Conservation (phyloP, 2,797 vertebrate species). For the Sebastiscus tertius region DNA sequence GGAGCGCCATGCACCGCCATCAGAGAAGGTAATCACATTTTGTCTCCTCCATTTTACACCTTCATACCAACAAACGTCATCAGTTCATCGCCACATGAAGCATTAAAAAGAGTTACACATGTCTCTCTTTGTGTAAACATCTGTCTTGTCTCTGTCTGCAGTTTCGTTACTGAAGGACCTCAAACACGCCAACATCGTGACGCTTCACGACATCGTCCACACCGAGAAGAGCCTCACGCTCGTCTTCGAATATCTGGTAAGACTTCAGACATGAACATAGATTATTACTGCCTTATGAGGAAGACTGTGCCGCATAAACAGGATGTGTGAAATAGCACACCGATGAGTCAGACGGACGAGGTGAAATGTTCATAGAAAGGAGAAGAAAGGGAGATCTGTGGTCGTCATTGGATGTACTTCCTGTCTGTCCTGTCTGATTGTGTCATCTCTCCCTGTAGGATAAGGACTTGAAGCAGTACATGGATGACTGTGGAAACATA, state of each 20-base stretch:
- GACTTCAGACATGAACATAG: slow-evolving; percentile 22
- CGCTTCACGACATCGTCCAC: slow-evolving; percentile 97
- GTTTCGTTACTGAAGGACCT: slow-evolving; percentile 98
- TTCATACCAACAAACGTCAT: neutral
- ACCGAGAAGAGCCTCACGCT: slow-evolving; percentile 99
- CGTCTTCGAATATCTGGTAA: slow-evolving; percentile 98
- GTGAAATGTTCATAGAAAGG: neutral
- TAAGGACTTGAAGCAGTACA: slow-evolving; percentile 99
- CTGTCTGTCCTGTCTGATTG: slow-evolving; percentile 17
- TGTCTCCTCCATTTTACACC: neutral
- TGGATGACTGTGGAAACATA: slow-evolving; percentile 99
- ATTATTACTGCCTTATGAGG: neutral
- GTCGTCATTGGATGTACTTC: neutral
- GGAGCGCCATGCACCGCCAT: slow-evolving; percentile 98
- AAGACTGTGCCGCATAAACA: neutral
- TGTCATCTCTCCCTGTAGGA: slow-evolving; percentile 82
- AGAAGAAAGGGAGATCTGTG: neutral
- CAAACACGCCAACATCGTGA: slow-evolving; percentile 99
- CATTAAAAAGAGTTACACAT: neutral
- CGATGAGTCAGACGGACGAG: neutral
- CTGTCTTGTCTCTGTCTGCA: slow-evolving; percentile 71
- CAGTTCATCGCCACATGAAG: neutral
- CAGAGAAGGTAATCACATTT: slow-evolving; percentile 88
- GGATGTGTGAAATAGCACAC: neutral
- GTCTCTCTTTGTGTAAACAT: neutral